A percentile compares a stretch with the other conserved stretches of the same genome.
phyloP scores from a whole-genome alignment of 2,888 invertebrate species.

The Drosophila mimica region DNA sequence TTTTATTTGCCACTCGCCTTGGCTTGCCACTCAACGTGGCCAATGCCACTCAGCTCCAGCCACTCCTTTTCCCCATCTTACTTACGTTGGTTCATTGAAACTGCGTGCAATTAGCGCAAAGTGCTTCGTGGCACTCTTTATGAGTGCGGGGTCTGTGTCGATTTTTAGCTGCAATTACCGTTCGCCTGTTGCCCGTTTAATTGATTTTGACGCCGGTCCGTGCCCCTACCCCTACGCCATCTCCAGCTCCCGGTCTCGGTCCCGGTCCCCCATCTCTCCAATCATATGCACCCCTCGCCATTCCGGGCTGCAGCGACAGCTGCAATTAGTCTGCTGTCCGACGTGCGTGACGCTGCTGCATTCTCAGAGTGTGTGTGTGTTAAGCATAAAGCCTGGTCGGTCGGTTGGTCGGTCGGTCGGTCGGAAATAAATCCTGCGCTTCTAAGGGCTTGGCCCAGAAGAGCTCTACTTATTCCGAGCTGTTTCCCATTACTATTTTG shows the following conservation, averaged over 20 bases:
- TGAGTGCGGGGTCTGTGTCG: slow-evolving; percentile 51
- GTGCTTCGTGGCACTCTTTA: slow-evolving; percentile 67
- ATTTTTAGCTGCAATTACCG: slow-evolving; percentile 79
- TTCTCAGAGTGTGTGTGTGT: slow-evolving; percentile 44
- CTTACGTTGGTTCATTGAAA: slow-evolving; percentile 29
- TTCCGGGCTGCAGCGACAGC: slow-evolving; percentile 27
- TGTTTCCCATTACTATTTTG: background rate
- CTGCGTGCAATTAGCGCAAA: slow-evolving; percentile 80
- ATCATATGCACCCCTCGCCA: background rate
- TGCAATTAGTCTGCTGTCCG: slow-evolving; percentile 73
- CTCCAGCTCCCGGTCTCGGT: background rate
- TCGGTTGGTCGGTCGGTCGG: background rate
- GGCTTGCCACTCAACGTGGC: slow-evolving; percentile 57
- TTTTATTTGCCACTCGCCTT: slow-evolving; percentile 79
- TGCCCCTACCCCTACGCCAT: slow-evolving; percentile 1
- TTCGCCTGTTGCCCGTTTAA: slow-evolving; percentile 77
- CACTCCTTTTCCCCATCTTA: background rate
- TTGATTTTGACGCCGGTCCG: slow-evolving; percentile 81
- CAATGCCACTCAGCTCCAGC: slow-evolving; percentile 2
- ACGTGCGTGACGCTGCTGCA: slow-evolving; percentile 59
- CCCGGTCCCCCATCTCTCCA: background rate
- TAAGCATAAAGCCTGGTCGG: slow-evolving; percentile 12
- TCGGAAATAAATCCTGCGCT: slow-evolving; percentile 35
- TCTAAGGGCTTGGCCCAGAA: slow-evolving; percentile 8
- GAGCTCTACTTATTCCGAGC: slow-evolving; percentile 4